Conservation (phyloP, 2,888 invertebrate genomes). For the Petrolisthes cinctipes region DNA sequence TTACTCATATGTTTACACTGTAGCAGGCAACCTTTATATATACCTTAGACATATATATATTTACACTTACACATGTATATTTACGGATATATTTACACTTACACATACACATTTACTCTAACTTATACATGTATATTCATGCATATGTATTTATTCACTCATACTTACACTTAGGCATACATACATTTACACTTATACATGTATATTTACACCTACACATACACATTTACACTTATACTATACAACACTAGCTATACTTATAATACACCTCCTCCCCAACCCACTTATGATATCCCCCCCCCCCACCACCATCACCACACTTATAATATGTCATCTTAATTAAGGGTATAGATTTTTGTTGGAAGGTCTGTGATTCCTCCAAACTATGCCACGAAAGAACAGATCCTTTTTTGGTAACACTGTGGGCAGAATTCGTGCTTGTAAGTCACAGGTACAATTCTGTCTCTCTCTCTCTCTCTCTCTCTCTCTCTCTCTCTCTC, state of each 20-base stretch:
- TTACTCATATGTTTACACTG: constrained; percentile 8
- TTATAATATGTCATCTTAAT: too few species aligned
- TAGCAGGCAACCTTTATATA: too few species aligned
- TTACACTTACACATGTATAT: too few species aligned
- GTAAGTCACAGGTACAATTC: too few species aligned
- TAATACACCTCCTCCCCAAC: background rate
- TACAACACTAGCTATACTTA: background rate
- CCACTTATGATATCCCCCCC: background rate
- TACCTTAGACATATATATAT: too few species aligned
- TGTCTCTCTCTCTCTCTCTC: background rate
- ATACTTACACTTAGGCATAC: constrained; percentile 9
- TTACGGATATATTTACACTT: background rate
- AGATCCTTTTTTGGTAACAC: too few species aligned
- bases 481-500: constrained; percentile 18
- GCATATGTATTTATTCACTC: background rate
- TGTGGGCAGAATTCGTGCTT: too few species aligned
- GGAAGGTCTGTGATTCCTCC: too few species aligned
- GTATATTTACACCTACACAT: constrained; percentile 21
- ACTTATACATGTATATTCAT: too few species aligned
- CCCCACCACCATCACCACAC: background rate
- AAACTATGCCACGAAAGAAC: too few species aligned
- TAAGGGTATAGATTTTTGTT: too few species aligned
- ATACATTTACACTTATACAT: constrained; percentile 1
- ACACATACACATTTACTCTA: too few species aligned
- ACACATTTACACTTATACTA: background rate